Percentiles rank a stretch among this genome's conserved stretches.
These are phyloP conservation scores for Epinotia ramella DNA, from an alignment of 2,888 invertebrate species.

Conservation along the genomic window DNA sequence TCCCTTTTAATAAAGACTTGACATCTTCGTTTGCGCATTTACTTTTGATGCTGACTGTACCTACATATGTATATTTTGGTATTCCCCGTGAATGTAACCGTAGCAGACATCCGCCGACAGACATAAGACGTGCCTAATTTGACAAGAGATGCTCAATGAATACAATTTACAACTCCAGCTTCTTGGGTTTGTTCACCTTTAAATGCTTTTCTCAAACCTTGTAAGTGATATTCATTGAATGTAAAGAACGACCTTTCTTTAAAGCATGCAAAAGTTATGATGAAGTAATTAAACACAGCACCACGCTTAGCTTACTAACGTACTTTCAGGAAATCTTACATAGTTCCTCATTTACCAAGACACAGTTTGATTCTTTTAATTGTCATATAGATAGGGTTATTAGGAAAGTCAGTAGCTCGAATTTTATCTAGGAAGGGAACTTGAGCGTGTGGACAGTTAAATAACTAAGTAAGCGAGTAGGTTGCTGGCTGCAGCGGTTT, in stretches of 20 bases:
- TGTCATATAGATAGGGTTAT: not conserved
- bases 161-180: conserved; percentile 31
- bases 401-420: conserved; percentile 48
- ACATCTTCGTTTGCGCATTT: no score
- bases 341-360: conserved; percentile 12
- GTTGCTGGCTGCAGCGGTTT: conserved; percentile 63
- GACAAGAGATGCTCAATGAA: conserved; percentile 21
- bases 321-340: not conserved
- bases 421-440: conserved; percentile 52
- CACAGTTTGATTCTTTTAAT: not conserved
- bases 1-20: no score
- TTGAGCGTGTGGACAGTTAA: conserved; percentile 46
- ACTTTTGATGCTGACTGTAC: no score
- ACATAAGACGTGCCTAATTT: conserved; percentile 13
- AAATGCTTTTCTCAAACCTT: conserved; percentile 7
- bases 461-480: conserved; percentile 53
- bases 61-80: not conserved
- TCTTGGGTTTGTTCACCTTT: conserved; percentile 4
- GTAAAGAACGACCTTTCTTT: conserved; percentile 27
- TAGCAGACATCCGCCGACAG: conserved; percentile 13
- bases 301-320: conserved; percentile 14
- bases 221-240: conserved; percentile 36
- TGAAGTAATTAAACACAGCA: conserved; percentile 26
- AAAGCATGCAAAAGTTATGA: conserved; percentile 35
- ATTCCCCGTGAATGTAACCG: not conserved